phyloP scores from a whole-genome alignment of 2,888 invertebrate species.

The Cheiracanthium punctorium region DNA sequence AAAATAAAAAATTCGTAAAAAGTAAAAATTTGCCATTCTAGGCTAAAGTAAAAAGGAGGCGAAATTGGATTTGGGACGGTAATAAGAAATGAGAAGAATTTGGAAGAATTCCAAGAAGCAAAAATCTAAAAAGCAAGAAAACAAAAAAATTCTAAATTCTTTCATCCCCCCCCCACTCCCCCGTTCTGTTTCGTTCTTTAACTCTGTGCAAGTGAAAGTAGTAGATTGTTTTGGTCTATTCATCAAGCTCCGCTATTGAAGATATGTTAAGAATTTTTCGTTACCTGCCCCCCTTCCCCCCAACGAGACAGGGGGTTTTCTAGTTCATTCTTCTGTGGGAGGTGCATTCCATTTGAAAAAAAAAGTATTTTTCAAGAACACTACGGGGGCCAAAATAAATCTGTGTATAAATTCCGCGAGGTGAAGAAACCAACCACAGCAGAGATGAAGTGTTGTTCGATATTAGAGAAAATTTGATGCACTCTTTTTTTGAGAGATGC shows the following conservation, averaged over 20 bases:
- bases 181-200: slow-evolving; percentile 16
- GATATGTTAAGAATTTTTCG: slow-evolving; percentile 67
- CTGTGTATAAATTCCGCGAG: slow-evolving; percentile 18
- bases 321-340: background rate
- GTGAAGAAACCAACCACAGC: slow-evolving; percentile 1
- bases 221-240: slow-evolving; percentile 67
- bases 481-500: no score
- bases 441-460: no score
- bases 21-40: slow-evolving; percentile 62
- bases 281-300: slow-evolving; percentile 15
- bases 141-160: slow-evolving; percentile 26
- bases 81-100: slow-evolving; percentile 69
- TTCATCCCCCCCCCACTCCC: background rate
- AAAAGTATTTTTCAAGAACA: slow-evolving; percentile 20
- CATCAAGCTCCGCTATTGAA: slow-evolving; percentile 60
- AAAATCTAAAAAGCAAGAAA: slow-evolving; percentile 55
- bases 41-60: slow-evolving; percentile 52
- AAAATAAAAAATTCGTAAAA: slow-evolving; percentile 20
- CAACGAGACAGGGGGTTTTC: background rate
- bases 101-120: slow-evolving; percentile 66
- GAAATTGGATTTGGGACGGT: slow-evolving; percentile 66
- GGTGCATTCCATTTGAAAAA: slow-evolving; percentile 13
- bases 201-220: slow-evolving; percentile 59
- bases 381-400: slow-evolving; percentile 12
- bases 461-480: no score